Evolutionary conservation across 2,888 invertebrate species (phyloP), one percentile per base, ranked within the genome.

Genomic region (Dryobotodes eremita): DNA sequence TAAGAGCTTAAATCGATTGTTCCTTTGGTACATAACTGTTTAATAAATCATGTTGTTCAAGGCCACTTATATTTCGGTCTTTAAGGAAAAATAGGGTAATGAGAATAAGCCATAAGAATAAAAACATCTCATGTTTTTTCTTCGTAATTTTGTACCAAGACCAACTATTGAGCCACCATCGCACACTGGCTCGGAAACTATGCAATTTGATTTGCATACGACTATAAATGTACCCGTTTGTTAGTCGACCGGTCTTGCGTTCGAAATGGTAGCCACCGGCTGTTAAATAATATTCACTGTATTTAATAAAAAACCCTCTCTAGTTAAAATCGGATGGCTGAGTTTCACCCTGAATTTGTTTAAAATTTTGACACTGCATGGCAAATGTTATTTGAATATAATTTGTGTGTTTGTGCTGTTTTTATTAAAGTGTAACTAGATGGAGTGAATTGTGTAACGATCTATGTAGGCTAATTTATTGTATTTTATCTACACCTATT

Each of bases 151-250:
- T n/a, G 1, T 55, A 36, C 7, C 10, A 62, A 31, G 17, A 36
- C 36, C 62, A 74, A 83, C 75, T 59, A 80, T 59, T 69, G 42
- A 80, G 48, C 53, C 53, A 77, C 53, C 53, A 77, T 66, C 46
- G 48, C 36, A 65, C 64, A 42, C 64, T 71, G 71, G 75, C 17
- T 64, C n/a, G 65, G 66, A 77, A 75, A 82, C 76, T 68, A 80
- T 85, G 78, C 83, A 82, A 87, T 82, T 85, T 80, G 65, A 89
- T 87, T 87, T 87, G 80, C 89, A 85, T 87, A 85, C 69, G 53
- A 68, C 75, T 70, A 75, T 89, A 77, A 87, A 87, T 88, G 80
- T 64, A 69, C 55, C 73, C 78, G 75, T 78, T 89, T 75, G 75
- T 82, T 82, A 82, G 71, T 78, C 65, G 23, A 59, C 65, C 69